Base-by-base conservation (phyloP, 2,113 vertebrate species). In the Helogale parvula region DNA sequence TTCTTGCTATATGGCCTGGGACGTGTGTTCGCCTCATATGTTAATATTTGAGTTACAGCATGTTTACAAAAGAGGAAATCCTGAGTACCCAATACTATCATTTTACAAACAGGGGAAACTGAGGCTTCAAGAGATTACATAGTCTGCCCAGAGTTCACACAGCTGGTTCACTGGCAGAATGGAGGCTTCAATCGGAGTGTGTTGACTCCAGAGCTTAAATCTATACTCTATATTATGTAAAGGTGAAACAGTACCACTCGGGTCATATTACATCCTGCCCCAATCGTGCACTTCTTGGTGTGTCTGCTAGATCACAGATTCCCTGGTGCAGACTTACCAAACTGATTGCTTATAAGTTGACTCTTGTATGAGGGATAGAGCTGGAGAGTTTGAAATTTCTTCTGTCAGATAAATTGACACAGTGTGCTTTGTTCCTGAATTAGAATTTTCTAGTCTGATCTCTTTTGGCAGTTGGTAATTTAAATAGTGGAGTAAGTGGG, bases 391-490 rank as follows among this genome's bases (percentile, higher is more conserved):
- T 77, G 65, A 80, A 80, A 33, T 97, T 95, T 93, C 38, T 90
- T 85, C 65, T 95, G 79, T 96, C 76, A 96, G 68, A n/a, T 96
- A 92, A 92, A 95, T 80, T 76, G 74, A 96, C 50, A 69, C 16
- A 90, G 38, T 92, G 12, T 92, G 14, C 21, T 92, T 97, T 93
- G 72, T 84, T 50, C 21, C 25, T 41, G 65, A 94, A 41, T 92
- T 92, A 92, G 94, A 94, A 92, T 84, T 95, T 97, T 92, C 89
- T 93, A 87, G 88, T 88, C 19, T 88, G 77, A 72, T 87, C 6
- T 85, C 12, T 96, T 94, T 68, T 93, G 80, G 94, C 81, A 81
- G n/a, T 88, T 86, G 57, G 50, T 17, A 92, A 81, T 38, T 88
- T 88, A 93, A 90, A 66, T 63, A 88, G 65, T 72, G 35, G 92